These are phyloP conservation scores for Parazoanthus atlanticus DNA, from an alignment of 92 coral and sea anemone species.

Conservation along the genomic window DNA sequence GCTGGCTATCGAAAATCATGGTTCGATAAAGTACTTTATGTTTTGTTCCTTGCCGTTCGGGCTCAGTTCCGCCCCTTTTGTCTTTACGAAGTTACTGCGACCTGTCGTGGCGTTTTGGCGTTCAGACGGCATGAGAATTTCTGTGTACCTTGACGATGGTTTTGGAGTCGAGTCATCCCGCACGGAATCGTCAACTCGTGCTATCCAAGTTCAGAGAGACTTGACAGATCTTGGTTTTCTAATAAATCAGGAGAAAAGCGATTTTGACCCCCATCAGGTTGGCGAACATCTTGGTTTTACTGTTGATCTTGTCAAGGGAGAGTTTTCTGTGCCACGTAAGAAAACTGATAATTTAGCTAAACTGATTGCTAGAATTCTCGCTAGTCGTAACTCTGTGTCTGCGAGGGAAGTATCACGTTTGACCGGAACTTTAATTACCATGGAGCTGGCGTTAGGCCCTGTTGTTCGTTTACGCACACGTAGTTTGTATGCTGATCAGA, in stretches of 20 bases:
- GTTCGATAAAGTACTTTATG: neutral
- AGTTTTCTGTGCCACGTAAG: neutral
- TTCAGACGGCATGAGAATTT: slow-evolving; percentile 50
- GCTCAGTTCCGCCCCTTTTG: neutral
- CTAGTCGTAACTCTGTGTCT: neutral
- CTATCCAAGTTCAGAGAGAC: slow-evolving; percentile 10
- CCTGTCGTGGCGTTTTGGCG: slow-evolving; percentile 12
- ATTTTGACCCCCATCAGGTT: neutral
- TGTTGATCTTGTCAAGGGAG: neutral
- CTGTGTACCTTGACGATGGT: slow-evolving; percentile 61
- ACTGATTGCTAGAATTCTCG: neutral
- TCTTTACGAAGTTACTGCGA: neutral
- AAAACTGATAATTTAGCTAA: neutral
- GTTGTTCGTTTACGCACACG: slow-evolving; percentile 60
- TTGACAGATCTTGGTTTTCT: neutral
- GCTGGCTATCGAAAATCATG: neutral
- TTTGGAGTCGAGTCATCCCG: slow-evolving; percentile 47
- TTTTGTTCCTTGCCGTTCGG: neutral
- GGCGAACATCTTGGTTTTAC: neutral
- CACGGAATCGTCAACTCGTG: neutral
- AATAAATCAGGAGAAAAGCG: neutral
- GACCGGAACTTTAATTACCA: neutral
- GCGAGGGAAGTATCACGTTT: neutral
- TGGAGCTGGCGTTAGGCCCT: slow-evolving; percentile 46
- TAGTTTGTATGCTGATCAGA: neutral